phyloP scores from a whole-genome alignment of 2,888 invertebrate genomes.

The Rugalucina vietnamica region DNA sequence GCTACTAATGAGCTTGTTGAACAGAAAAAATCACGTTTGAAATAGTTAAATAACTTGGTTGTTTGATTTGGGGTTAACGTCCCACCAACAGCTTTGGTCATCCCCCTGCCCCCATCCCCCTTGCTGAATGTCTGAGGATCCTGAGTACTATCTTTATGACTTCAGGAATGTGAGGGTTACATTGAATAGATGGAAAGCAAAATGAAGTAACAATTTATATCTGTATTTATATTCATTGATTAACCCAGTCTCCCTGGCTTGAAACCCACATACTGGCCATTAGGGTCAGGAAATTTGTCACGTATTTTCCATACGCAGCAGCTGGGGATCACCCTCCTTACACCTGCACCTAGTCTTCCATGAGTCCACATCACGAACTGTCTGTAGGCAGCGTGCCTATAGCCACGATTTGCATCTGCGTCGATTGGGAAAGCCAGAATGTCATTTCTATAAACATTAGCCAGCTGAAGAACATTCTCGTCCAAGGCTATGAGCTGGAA shows the following conservation, averaged over 20 bases:
- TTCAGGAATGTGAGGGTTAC: too few species aligned
- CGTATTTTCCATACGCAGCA: constrained; percentile 58
- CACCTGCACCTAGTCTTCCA: constrained; percentile 51
- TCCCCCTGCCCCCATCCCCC: too few species aligned
- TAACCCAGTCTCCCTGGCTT: constrained; percentile 5
- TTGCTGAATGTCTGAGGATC: too few species aligned
- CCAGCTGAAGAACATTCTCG: constrained; percentile 31
- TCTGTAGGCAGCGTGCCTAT: constrained; percentile 53
- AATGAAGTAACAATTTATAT: too few species aligned
- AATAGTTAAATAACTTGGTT: too few species aligned
- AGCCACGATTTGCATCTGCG: constrained; percentile 25
- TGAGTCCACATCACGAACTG: constrained; percentile 52
- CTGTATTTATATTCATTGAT: too few species aligned
- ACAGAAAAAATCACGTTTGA: too few species aligned
- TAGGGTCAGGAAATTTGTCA: constrained; percentile 49
- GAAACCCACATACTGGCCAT: constrained; percentile 50
- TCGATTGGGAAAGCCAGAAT: constrained; percentile 12
- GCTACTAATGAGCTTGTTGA: too few species aligned
- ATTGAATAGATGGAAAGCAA: too few species aligned
- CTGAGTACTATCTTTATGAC: too few species aligned
- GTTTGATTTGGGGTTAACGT: too few species aligned
- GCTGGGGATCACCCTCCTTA: constrained; percentile 50
- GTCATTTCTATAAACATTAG: constrained; percentile 31
- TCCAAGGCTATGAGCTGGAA: constrained; percentile 27
- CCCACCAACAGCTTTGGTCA: too few species aligned